phyloP scores from a whole-genome alignment of 2,888 invertebrate species.

The Oegoconia quadripuncta region DNA sequence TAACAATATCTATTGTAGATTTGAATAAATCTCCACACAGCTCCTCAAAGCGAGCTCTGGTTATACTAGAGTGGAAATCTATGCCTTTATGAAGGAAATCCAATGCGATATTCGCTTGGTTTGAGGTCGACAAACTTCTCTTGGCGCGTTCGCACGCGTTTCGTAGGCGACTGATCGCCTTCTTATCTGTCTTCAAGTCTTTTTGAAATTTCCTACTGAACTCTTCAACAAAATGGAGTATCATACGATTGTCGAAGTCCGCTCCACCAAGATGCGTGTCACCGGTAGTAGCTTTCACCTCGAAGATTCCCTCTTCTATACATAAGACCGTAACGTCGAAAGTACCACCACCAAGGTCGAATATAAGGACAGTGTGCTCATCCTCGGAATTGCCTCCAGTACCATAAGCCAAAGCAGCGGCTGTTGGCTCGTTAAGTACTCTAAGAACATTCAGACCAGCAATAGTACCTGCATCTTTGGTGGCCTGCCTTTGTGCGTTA shows the following conservation, averaged over 20 bases:
- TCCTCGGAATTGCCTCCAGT: slow-evolving; percentile 86
- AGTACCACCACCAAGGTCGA: slow-evolving; percentile 89
- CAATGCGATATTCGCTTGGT: slow-evolving; percentile 86
- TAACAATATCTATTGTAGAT: slow-evolving; percentile 86
- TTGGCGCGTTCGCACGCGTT: slow-evolving; percentile 89
- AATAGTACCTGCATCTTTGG: slow-evolving; percentile 92
- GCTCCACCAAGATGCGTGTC: slow-evolving; percentile 89
- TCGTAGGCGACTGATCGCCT: slow-evolving; percentile 83
- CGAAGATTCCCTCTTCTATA: slow-evolving; percentile 92
- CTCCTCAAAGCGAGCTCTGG: slow-evolving; percentile 88
- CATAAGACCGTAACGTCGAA: slow-evolving; percentile 95
- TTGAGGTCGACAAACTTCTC: slow-evolving; percentile 86
- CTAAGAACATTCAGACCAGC: slow-evolving; percentile 92
- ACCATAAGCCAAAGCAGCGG: slow-evolving; percentile 92
- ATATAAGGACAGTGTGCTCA: slow-evolving; percentile 85
- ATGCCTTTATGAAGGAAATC: slow-evolving; percentile 86
- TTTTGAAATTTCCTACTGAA: slow-evolving; percentile 85
- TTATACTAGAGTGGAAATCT: slow-evolving; percentile 83
- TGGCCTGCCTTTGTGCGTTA: slow-evolving; percentile 87
- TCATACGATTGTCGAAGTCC: slow-evolving; percentile 84
- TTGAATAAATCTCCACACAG: slow-evolving; percentile 85
- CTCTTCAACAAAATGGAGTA: slow-evolving; percentile 84
- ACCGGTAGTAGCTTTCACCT: slow-evolving; percentile 89
- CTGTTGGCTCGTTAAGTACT: slow-evolving; percentile 94
- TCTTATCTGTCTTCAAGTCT: slow-evolving; percentile 82